Evolutionary conservation across 30 jellyfish, hydroid and myxozoan species (phyloP), one percentile per base, ranked within the genome.

Genomic region (Hydractinia echinata): DNA sequence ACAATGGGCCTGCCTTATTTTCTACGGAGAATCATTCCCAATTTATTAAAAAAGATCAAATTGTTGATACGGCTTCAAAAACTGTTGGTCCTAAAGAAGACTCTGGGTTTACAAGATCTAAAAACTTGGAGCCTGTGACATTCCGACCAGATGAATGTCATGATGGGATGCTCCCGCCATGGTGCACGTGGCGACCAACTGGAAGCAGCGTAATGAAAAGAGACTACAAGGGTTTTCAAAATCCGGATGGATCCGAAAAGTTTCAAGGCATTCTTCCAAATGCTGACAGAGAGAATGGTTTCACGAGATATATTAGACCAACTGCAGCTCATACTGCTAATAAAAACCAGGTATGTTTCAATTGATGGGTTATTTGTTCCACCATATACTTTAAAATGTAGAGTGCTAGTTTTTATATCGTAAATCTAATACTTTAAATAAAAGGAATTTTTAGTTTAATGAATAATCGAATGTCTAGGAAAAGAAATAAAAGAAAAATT

Each of bases 1-100:
- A 89, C 30, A 62, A 60, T 69, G 96, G 96, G 49, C 96, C 96
- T 55, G 73, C 53, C 0, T 81, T 56, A 54, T 54, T 82, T 83
- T 87, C 96, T 44, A 87, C 96, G 10, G 96, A 87, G 76, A 81
- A 56, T 53, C 91, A 87, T 76, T 61, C 92, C n/a, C 72, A 61
- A 7, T 87, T 69, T 61, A 68, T 56, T 55, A 88, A 85, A 15
- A 48, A 55, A 14, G 88, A 76, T n/a, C 61, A 30, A 20, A 54
- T 19, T 71, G 51, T 71, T 52, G 95, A 86, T 60, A 51, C 67
- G 8, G 58, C 86, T 5, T 53, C 86, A 39, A 86, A 81, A 70
- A 73, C 60, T 5, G 86, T 81, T 7, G 95, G 90, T 6, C 85
- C 83, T 2, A 81, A 81, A 20, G 88, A 81, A 66, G 88, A 76